A percentile compares a stretch with the other conserved stretches of the same genome.
These are phyloP conservation scores for Clavelina lepadiformis DNA, from an alignment of 23 tunicate species.

Conservation along the genomic window DNA sequence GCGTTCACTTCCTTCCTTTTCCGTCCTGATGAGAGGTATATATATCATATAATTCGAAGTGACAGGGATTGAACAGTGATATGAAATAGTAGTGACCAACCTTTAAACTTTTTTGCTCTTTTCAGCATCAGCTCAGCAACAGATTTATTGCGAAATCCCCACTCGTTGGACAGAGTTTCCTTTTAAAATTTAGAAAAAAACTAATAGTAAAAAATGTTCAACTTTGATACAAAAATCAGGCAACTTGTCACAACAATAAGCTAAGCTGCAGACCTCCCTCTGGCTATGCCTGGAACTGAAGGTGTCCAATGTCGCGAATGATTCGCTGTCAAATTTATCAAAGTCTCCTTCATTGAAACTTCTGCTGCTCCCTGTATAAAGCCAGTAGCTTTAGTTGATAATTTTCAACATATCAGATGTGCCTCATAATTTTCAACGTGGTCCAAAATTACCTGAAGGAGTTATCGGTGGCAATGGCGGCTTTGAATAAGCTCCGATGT, in stretches of 20 bases:
- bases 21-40: conserved; percentile 16
- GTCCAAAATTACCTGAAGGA: conserved; percentile 25
- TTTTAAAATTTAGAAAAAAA: not conserved
- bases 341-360: too few species aligned
- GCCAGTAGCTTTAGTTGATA: too few species aligned
- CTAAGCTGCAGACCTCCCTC: too few species aligned
- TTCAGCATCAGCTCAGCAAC: conserved; percentile 68
- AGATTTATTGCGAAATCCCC: conserved; percentile 48
- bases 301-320: too few species aligned
- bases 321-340: too few species aligned
- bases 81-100: not conserved
- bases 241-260: too few species aligned
- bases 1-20: conserved; percentile 45
- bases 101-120: conserved; percentile 67
- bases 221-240: too few species aligned
- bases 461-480: conserved; percentile 79
- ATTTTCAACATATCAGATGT: too few species aligned
- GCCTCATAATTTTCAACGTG: too few species aligned
- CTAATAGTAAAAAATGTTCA: not conserved
- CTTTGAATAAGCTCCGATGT: conserved; percentile 17
- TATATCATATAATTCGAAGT: too few species aligned
- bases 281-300: too few species aligned
- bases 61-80: not conserved
- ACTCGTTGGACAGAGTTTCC: conserved; percentile 63
- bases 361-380: too few species aligned